Percentiles rank a stretch among this genome's conserved stretches.
These are phyloP conservation scores for Cephus pygmeus DNA, from an alignment of 2,888 invertebrate genomes.

Conservation along the genomic window DNA sequence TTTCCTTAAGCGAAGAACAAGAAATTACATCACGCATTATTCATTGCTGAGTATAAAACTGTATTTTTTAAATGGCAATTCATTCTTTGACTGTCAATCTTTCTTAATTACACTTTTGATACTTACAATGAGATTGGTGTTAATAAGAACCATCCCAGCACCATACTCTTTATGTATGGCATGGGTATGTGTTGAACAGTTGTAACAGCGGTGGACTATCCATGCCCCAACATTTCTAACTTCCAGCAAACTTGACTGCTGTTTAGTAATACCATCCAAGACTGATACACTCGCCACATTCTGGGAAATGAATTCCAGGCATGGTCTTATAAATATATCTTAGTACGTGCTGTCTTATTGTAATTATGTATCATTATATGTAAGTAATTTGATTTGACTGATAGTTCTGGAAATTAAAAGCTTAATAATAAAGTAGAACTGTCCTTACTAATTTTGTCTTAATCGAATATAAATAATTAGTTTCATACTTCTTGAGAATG, in stretches of 20 bases:
- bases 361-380: too few relatives aligned
- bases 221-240: constrained; percentile 71
- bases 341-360: too few relatives aligned
- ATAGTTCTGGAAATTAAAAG: too few relatives aligned
- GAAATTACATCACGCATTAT: constrained; percentile 6
- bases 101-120: constrained; percentile 8
- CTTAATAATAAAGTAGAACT: too few relatives aligned
- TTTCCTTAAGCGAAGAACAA: too few relatives aligned
- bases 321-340: too few relatives aligned
- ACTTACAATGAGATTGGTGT: constrained; percentile 72
- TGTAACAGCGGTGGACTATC: constrained; percentile 73
- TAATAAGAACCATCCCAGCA: constrained; percentile 69
- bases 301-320: constrained; percentile 49
- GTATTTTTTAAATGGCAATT: constrained; percentile 9
- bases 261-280: constrained; percentile 68
- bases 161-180: constrained; percentile 72
- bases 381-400: too few relatives aligned
- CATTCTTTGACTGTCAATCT: neutral
- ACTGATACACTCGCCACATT: constrained; percentile 69
- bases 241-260: constrained; percentile 71
- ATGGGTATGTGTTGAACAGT: constrained; percentile 74
- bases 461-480: too few relatives aligned
- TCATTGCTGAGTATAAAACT: constrained; percentile 5
- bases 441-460: too few relatives aligned
- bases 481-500: too few relatives aligned